Percentiles rank a stretch among this genome's conserved stretches.
phyloP scores from a whole-genome alignment of 2,888 invertebrate species.

The Euproctis similis region DNA sequence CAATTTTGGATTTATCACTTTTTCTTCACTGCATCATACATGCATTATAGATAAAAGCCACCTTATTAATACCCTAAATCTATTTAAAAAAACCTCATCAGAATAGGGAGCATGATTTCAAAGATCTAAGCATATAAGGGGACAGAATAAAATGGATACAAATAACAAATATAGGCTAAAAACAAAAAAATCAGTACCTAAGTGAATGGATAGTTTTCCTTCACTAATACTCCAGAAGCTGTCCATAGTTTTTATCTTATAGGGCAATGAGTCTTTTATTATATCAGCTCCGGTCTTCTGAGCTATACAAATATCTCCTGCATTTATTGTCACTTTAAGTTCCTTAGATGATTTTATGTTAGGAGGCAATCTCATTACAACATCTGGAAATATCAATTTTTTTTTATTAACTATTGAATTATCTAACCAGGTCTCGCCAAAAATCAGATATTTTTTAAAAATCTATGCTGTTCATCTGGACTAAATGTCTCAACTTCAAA shows the following conservation, averaged over 20 bases:
- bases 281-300: constrained; percentile 55
- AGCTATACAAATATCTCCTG: constrained; percentile 45
- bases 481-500: no score
- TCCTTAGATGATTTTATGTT: constrained; percentile 79
- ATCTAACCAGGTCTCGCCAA: no score
- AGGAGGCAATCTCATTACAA: constrained; percentile 77
- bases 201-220: constrained; percentile 76
- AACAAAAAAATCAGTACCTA: constrained; percentile 40
- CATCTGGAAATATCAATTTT: no score
- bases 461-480: no score
- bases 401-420: no score
- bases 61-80: no score
- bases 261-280: constrained; percentile 79
- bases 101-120: no score
- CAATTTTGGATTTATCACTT: no score
- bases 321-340: constrained; percentile 78
- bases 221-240: constrained; percentile 85
- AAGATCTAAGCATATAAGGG: background rate
- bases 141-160: background rate
- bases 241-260: constrained; percentile 81
- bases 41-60: no score
- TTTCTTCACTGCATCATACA: no score
- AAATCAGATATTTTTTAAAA: no score
- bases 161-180: background rate
- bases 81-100: no score